Percentiles rank a stretch among this genome's conserved stretches.
These are phyloP conservation scores for Drosophila anomalipes DNA, from an alignment of 2,888 invertebrate genomes.

Conservation along the genomic window DNA sequence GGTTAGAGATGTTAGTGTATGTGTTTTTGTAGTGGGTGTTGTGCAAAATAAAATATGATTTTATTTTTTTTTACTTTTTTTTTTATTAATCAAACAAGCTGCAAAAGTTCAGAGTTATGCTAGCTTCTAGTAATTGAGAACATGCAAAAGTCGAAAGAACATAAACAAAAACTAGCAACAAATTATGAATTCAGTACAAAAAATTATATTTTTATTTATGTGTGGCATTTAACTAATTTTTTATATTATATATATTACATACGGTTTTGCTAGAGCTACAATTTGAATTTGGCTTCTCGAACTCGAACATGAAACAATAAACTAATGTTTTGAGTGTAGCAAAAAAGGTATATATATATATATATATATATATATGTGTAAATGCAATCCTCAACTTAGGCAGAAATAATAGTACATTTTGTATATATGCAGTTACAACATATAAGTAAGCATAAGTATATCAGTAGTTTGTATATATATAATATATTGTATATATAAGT, in stretches of 20 bases:
- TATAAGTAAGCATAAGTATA: constrained; percentile 16
- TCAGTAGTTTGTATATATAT: constrained; percentile 23
- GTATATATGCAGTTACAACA: constrained; percentile 14
- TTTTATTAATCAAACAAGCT: constrained; percentile 33
- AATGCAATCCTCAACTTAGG: constrained; percentile 47
- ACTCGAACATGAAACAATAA: constrained; percentile 35
- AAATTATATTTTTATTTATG: constrained; percentile 66
- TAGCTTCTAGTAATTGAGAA: constrained; percentile 18
- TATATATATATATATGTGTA: constrained; percentile 15
- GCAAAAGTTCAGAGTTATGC: constrained; percentile 29
- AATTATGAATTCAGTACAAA: constrained; percentile 66
- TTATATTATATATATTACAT: constrained; percentile 31
- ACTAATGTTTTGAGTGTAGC: constrained; percentile 49
- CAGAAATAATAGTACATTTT: constrained; percentile 18
- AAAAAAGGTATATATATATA: constrained; percentile 10
- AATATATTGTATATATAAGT: constrained; percentile 10
- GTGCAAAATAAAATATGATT: constrained; percentile 60
- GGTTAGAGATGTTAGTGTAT: constrained; percentile 58
- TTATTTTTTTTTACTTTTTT: constrained; percentile 4
- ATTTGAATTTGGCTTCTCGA: constrained; percentile 67
- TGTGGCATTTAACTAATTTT: constrained; percentile 56
- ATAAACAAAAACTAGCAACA: constrained; percentile 29
- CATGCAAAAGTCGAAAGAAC: constrained; percentile 45
- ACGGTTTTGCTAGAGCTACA: constrained; percentile 56
- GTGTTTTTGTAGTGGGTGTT: constrained; percentile 41